Evolutionary conservation across 2,113 vertebrate genomes (phyloP).

Genomic region (Rhombomys opimus): DNA sequence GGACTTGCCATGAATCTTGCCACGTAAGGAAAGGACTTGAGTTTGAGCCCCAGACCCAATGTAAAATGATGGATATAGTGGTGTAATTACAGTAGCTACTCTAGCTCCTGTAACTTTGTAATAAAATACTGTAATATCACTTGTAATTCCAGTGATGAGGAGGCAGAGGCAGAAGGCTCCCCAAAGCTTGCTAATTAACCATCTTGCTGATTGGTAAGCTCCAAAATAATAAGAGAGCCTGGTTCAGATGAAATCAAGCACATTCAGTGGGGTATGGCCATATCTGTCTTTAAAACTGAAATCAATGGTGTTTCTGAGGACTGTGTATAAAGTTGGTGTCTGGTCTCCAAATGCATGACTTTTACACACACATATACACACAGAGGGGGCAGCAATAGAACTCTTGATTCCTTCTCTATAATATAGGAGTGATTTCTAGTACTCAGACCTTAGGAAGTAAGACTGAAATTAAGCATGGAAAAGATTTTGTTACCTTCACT

Average conservation of each 20-base stretch:
- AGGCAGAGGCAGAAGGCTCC: neutral
- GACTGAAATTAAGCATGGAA: neutral
- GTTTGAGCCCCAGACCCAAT: neutral
- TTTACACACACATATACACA: neutral
- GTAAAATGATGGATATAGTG: neutral
- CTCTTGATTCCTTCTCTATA: neutral
- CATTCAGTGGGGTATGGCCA: neutral
- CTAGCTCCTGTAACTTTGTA: too few species aligned
- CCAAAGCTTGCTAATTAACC: neutral
- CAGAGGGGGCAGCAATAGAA: neutral
- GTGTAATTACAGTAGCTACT: too few species aligned
- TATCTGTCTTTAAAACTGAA: neutral
- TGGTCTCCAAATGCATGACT: neutral
- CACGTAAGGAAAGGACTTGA: neutral
- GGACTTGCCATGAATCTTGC: too few species aligned
- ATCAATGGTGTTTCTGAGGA: neutral
- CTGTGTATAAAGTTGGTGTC: neutral
- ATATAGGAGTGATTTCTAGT: neutral
- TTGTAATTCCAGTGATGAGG: neutral
- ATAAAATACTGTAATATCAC: too few species aligned
- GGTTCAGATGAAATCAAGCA: neutral
- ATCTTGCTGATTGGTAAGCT: neutral
- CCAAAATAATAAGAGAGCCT: neutral
- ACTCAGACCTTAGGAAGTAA: neutral
- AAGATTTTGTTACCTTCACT: neutral